A percentile compares a stretch with the other conserved stretches of the same genome.
Evolutionary conservation across 2,113 vertebrate species (phyloP).

Genomic region (Ailurus styani): DNA sequence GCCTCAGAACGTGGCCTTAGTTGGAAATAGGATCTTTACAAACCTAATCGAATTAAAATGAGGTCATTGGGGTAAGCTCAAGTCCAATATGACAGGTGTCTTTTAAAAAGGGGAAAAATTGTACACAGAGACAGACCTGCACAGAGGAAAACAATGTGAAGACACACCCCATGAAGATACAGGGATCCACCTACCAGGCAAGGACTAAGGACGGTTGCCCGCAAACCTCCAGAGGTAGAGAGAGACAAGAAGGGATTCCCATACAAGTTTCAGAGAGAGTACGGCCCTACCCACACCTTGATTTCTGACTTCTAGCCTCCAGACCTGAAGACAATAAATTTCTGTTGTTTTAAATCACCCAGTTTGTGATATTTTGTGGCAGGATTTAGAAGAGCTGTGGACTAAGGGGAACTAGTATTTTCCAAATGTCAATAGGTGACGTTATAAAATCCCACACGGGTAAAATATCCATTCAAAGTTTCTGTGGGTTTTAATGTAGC

Average conservation of each 20-base stretch:
- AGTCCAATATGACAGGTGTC: not conserved
- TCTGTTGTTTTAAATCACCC: not conserved
- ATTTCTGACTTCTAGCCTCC: not conserved
- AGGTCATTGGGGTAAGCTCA: not conserved
- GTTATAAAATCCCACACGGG: not conserved
- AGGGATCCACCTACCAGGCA: not conserved
- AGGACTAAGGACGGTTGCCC: accelerated
- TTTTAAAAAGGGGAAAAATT: not conserved
- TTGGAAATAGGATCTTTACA: not conserved
- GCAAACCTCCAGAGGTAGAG: not conserved
- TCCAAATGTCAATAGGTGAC: not conserved
- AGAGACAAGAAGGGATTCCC: not conserved
- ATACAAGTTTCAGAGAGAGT: not conserved
- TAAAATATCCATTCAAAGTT: not conserved
- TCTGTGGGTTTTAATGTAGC: not conserved
- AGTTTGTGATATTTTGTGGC: not conserved
- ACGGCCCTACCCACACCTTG: not conserved
- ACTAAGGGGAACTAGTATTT: not conserved
- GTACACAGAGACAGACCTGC: not conserved
- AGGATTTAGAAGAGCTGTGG: not conserved
- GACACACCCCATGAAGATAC: accelerated
- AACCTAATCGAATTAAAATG: not conserved
- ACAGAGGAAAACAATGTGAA: not conserved
- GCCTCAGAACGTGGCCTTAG: not conserved
- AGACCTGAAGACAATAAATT: not conserved